Evolutionary conservation across 2,888 invertebrate genomes (phyloP).

Genomic region (Mesopsocus fuscifrons): DNA sequence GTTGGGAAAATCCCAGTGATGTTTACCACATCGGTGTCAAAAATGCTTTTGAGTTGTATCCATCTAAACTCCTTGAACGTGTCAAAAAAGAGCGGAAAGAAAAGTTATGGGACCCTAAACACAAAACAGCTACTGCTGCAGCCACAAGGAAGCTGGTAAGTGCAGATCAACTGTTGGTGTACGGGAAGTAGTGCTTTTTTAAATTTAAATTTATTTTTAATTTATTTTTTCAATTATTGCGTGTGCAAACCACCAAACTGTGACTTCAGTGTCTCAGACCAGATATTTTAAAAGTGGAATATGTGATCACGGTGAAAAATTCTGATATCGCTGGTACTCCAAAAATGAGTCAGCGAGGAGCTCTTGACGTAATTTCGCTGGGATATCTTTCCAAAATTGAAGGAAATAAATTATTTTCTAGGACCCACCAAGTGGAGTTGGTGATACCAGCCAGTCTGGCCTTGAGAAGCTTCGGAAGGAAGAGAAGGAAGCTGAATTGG

Average conservation of each 20-base stretch:
- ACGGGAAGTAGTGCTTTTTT: too few relatives aligned
- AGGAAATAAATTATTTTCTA: too few relatives aligned
- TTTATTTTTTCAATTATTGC: constrained; percentile 9
- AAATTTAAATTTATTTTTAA: too few relatives aligned
- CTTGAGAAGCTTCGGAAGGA: constrained; percentile 67
- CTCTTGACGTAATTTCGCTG: too few relatives aligned
- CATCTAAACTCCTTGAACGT: constrained; percentile 61
- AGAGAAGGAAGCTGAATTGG: constrained; percentile 70
- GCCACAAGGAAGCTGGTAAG: constrained; percentile 52
- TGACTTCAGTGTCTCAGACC: too few relatives aligned
- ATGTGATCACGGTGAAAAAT: too few relatives aligned
- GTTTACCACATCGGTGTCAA: constrained; percentile 77
- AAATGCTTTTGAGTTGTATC: constrained; percentile 70
- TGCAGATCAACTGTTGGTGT: too few relatives aligned
- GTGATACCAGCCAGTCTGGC: neutral
- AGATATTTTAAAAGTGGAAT: too few relatives aligned
- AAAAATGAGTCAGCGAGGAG: too few relatives aligned
- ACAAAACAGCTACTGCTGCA: constrained; percentile 60
- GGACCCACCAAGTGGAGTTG: constrained; percentile 29
- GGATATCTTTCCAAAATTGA: too few relatives aligned
- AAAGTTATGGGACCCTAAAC: constrained; percentile 66
- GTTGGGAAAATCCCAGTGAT: constrained; percentile 70
- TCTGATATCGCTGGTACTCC: too few relatives aligned
- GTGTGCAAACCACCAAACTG: too few relatives aligned
- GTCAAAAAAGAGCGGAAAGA: constrained; percentile 60